Evolutionary conservation across 1,140 invertebrate genomes (phyloP).

Genomic region (Branchinecta lindahli): DNA sequence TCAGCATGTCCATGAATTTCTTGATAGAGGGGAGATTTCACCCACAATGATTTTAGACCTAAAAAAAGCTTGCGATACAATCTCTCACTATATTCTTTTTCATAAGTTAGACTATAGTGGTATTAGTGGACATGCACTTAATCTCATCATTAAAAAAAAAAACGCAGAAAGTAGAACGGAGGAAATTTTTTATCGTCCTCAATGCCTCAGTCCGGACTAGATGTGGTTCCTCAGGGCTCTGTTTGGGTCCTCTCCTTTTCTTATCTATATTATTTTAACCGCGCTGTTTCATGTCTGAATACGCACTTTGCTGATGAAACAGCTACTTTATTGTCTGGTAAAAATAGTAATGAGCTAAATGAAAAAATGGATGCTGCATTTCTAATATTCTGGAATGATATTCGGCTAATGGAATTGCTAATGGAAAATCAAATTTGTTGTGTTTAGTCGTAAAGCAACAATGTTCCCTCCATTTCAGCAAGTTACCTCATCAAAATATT

Average conservation of each 20-base stretch:
- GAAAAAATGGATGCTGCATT: constrained; percentile 1
- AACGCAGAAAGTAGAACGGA: background rate
- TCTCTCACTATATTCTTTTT: constrained; percentile 6
- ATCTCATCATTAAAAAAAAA: background rate
- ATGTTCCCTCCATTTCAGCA: background rate
- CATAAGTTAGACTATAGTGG: background rate
- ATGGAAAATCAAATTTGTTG: background rate
- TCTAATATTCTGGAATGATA: constrained; percentile 1
- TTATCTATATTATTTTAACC: background rate
- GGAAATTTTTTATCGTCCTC: background rate
- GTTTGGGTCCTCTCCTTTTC: constrained; percentile 4
- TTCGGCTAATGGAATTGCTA: background rate
- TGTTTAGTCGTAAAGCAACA: background rate
- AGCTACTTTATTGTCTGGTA: background rate
- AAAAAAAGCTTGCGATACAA: background rate
- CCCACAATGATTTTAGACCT: background rate
- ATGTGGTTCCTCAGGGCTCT: background rate
- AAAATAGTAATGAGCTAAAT: background rate
- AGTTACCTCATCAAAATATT: constrained; percentile 1
- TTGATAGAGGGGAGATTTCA: constrained; percentile 1
- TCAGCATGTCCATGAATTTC: constrained; percentile 4
- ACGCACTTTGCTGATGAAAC: constrained; percentile 4
- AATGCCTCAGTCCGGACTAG: background rate
- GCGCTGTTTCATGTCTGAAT: background rate
- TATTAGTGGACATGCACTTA: background rate